Conservation (phyloP, 2,888 invertebrate genomes). For the Theristus sp. region DNA sequence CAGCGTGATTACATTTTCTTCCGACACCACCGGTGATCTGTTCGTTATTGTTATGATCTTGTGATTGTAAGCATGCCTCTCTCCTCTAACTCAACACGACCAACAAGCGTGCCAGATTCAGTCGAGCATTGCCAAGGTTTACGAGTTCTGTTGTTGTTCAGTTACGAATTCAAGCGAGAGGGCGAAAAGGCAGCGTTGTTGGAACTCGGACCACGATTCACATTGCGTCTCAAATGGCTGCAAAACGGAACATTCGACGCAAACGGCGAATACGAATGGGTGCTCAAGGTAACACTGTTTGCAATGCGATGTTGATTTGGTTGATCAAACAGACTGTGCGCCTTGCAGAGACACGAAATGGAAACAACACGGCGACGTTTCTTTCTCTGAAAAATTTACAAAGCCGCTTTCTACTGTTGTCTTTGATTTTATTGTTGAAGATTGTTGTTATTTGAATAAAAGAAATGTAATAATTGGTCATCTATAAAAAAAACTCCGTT, state of each 20-base stretch:
- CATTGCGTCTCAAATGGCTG: constrained; percentile 67
- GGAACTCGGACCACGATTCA: constrained; percentile 93
- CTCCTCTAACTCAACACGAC: too few relatives aligned
- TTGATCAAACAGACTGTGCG: not conserved
- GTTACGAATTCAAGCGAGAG: constrained; percentile 61
- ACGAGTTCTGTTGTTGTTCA: too few relatives aligned
- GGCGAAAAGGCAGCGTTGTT: constrained; percentile 50
- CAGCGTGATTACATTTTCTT: constrained; percentile 97
- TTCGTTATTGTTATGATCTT: not conserved
- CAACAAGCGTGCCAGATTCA: too few relatives aligned
- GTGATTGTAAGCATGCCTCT: too few relatives aligned
- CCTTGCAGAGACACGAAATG: constrained; percentile 60
- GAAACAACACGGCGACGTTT: constrained; percentile 79
- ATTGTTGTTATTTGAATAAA: too few relatives aligned
- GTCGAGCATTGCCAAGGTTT: too few relatives aligned
- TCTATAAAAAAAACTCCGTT: too few relatives aligned
- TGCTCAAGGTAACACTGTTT: constrained; percentile 37
- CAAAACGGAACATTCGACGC: constrained; percentile 95
- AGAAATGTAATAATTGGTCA: too few relatives aligned
- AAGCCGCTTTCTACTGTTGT: constrained; percentile 2
- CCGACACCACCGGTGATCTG: constrained; percentile 66
- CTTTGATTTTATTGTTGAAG: not conserved
- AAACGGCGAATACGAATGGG: constrained; percentile 94
- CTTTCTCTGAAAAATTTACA: constrained; percentile 46
- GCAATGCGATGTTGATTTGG: not conserved